Conservation (phyloP, 2,113 vertebrate species). For the Poeciliopsis prolifica region DNA sequence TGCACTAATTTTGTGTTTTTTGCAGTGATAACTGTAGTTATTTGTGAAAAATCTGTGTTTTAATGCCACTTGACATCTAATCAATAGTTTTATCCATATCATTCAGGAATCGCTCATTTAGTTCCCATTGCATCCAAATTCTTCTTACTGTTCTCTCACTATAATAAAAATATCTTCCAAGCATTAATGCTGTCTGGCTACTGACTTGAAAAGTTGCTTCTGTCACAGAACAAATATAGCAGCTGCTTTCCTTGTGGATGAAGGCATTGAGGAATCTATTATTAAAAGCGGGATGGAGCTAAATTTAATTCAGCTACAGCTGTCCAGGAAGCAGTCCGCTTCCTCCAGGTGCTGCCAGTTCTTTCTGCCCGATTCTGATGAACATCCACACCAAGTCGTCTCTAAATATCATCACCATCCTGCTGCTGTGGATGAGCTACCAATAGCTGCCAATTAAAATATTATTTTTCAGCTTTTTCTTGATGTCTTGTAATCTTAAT, state of each 20-base stretch:
- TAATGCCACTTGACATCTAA: background rate
- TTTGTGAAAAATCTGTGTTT: background rate
- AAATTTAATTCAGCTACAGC: conserved; percentile 40
- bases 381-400: conserved; percentile 3
- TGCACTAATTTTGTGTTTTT: too few relatives aligned
- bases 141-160: background rate
- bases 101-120: background rate
- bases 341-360: conserved; percentile 60
- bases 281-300: conserved; percentile 48
- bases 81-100: background rate
- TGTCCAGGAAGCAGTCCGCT: conserved; percentile 49
- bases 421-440: too few relatives aligned
- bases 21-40: background rate
- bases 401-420: background rate
- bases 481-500: conserved; percentile 10
- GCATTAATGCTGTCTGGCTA: background rate
- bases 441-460: background rate
- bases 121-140: background rate
- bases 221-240: background rate
- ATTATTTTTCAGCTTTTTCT: background rate
- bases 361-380: background rate
- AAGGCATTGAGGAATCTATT: conserved; percentile 30
- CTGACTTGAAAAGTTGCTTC: background rate
- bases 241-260: background rate
- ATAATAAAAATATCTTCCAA: background rate